Evolutionary conservation across 2,888 invertebrate species (phyloP).

Genomic region (Tinea semifulvella): DNA sequence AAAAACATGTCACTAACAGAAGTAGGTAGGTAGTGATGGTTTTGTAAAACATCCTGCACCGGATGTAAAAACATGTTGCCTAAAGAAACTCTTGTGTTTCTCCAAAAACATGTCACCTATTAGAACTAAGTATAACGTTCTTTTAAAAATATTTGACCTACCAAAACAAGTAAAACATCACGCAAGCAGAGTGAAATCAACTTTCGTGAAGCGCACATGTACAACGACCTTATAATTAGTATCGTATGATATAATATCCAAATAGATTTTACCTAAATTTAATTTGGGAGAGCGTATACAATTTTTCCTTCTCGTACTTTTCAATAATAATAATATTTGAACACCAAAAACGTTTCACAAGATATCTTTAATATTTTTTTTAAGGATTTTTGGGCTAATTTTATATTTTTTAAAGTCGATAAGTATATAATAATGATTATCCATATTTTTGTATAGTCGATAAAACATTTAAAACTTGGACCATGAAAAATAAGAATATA

Average conservation of each 20-base stretch:
- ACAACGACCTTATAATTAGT: slow-evolving; percentile 24
- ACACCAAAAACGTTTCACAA: slow-evolving; percentile 62
- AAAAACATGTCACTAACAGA: no score
- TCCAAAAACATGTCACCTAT: no score
- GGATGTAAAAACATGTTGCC: no score
- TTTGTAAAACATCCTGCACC: no score
- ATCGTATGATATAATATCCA: slow-evolving; percentile 37
- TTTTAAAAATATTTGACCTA: no score
- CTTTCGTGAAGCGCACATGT: slow-evolving; percentile 59
- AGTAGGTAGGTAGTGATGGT: no score
- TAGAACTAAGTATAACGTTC: no score
- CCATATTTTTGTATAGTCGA: slow-evolving; percentile 66
- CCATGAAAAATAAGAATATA: slow-evolving; percentile 68
- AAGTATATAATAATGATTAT: slow-evolving; percentile 66
- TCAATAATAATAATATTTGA: slow-evolving; percentile 46
- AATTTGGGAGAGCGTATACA: slow-evolving; percentile 65
- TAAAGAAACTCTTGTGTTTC: no score
- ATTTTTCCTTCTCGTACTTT: slow-evolving; percentile 56
- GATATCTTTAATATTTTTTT: slow-evolving; percentile 50
- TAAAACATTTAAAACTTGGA: slow-evolving; percentile 68
- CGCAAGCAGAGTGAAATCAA: no score
- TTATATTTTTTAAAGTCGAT: slow-evolving; percentile 62
- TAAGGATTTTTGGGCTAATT: slow-evolving; percentile 52
- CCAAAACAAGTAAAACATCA: no score
- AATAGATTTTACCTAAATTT: slow-evolving; percentile 60